A percentile compares a stretch with the other conserved stretches of the same genome.
These are phyloP conservation scores for Zaprionus capensis DNA, from an alignment of 1,140 invertebrate species.

Conservation along the genomic window DNA sequence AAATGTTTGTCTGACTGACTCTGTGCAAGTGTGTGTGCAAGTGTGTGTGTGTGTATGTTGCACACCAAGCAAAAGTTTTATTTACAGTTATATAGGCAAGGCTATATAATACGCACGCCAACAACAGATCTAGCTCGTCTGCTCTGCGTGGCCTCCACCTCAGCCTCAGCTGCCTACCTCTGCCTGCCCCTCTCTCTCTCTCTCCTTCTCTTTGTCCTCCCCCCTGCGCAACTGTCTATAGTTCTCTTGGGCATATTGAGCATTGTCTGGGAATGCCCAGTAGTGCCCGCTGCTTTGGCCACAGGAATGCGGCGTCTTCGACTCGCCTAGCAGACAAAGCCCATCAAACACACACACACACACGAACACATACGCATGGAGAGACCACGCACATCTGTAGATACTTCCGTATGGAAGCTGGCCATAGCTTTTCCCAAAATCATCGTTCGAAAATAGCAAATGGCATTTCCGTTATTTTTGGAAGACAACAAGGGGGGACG, in stretches of 20 bases:
- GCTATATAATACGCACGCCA: conserved; percentile 39
- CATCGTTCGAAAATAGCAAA: conserved; percentile 76
- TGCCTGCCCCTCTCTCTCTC: neutral
- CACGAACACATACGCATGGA: conserved; percentile 15
- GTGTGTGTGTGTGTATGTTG: conserved; percentile 14
- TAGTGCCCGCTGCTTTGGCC: conserved; percentile 46
- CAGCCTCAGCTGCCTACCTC: neutral
- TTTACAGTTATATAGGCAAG: conserved; percentile 66
- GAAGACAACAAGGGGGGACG: conserved; percentile 34
- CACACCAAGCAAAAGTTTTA: conserved; percentile 57
- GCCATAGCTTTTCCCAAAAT: conserved; percentile 47
- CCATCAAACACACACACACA: neutral
- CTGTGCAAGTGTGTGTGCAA: neutral
- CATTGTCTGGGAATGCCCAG: conserved; percentile 76
- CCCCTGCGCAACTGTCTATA: conserved; percentile 7
- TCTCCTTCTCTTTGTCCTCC: conserved; percentile 1
- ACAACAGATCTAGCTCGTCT: conserved; percentile 13
- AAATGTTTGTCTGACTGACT: conserved; percentile 21
- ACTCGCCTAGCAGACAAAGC: conserved; percentile 13
- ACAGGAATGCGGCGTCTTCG: conserved; percentile 56
- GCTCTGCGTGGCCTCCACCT: neutral
- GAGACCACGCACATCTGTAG: conserved; percentile 35
- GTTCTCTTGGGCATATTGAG: conserved; percentile 20
- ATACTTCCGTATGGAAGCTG: conserved; percentile 59
- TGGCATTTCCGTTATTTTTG: conserved; percentile 75